These are phyloP conservation scores for Wasmannia auropunctata DNA, from an alignment of 1,140 invertebrate genomes.

Conservation along the genomic window DNA sequence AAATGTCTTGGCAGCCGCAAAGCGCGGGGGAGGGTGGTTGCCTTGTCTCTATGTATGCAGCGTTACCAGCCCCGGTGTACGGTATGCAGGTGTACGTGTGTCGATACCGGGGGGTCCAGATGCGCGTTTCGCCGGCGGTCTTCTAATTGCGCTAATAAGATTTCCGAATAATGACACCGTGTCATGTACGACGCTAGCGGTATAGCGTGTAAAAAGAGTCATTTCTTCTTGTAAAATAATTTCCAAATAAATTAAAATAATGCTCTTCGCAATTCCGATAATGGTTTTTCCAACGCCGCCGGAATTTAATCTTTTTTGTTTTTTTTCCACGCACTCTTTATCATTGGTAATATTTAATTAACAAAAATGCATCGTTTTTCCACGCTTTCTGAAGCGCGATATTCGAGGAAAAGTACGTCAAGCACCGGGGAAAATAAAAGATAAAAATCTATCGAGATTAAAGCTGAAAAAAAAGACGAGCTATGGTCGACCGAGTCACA, in stretches of 20 bases:
- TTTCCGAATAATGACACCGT: slow-evolving; percentile 9
- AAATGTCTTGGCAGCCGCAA: slow-evolving; percentile 71
- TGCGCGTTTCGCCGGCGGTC: slow-evolving; percentile 12
- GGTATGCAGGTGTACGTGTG: neutral
- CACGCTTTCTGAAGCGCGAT: neutral
- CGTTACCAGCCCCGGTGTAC: slow-evolving; percentile 2
- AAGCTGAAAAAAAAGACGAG: slow-evolving; percentile 27
- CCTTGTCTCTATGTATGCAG: slow-evolving; percentile 1
- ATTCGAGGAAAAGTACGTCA: neutral
- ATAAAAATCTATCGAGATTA: slow-evolving; percentile 45
- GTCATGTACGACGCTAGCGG: no score
- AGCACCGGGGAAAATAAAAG: neutral
- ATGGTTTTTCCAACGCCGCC: neutral
- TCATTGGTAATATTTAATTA: neutral
- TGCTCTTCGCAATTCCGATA: neutral
- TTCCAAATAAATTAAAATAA: neutral
- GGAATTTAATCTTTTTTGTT: neutral
- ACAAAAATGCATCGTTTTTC: neutral
- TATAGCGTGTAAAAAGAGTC: neutral
- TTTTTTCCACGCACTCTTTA: neutral
- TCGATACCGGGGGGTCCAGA: slow-evolving; percentile 31
- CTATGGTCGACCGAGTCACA: slow-evolving; percentile 3
- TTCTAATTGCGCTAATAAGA: slow-evolving; percentile 27
- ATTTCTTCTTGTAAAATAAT: neutral
- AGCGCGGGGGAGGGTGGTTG: slow-evolving; percentile 54